Conservation (phyloP, 2,113 vertebrate genomes). For the Phasianus colchicus region DNA sequence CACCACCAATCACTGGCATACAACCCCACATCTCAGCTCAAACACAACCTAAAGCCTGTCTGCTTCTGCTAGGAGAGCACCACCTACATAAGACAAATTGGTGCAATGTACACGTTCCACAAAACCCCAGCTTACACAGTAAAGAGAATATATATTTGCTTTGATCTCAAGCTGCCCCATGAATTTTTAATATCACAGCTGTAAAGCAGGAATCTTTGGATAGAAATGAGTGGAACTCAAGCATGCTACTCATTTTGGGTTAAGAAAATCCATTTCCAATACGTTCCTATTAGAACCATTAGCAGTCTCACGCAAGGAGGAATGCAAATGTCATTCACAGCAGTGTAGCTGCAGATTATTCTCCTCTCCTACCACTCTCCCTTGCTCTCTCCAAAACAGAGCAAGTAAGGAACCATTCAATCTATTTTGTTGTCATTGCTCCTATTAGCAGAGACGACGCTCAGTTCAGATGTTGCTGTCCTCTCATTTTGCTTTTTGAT, state of each 20-base stretch:
- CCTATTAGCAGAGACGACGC: not conserved
- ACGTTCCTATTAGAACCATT: not conserved
- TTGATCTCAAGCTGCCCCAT: slow-evolving; percentile 35
- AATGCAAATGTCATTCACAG: slow-evolving; percentile 5
- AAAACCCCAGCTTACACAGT: slow-evolving; percentile 29
- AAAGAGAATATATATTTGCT: slow-evolving; percentile 41
- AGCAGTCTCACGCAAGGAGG: not conserved
- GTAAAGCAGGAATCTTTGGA: slow-evolving; percentile 36
- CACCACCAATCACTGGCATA: not conserved
- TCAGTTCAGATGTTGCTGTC: not conserved
- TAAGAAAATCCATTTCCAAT: slow-evolving; percentile 2
- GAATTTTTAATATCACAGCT: slow-evolving; percentile 49
- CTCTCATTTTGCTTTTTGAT: not conserved
- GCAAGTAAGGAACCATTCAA: not conserved
- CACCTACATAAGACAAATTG: not conserved
- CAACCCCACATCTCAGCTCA: not conserved
- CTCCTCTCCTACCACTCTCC: not conserved
- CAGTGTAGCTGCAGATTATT: not conserved
- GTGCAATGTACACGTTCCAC: not conserved
- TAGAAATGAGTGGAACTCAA: not conserved
- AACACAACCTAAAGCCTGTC: not conserved
- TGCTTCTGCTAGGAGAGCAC: not conserved
- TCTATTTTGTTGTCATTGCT: not conserved
- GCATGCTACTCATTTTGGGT: not conserved
- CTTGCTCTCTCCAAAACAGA: not conserved